These are phyloP conservation scores for Picus viridis DNA, from an alignment of 2,797 vertebrate species.

Conservation along the genomic window DNA sequence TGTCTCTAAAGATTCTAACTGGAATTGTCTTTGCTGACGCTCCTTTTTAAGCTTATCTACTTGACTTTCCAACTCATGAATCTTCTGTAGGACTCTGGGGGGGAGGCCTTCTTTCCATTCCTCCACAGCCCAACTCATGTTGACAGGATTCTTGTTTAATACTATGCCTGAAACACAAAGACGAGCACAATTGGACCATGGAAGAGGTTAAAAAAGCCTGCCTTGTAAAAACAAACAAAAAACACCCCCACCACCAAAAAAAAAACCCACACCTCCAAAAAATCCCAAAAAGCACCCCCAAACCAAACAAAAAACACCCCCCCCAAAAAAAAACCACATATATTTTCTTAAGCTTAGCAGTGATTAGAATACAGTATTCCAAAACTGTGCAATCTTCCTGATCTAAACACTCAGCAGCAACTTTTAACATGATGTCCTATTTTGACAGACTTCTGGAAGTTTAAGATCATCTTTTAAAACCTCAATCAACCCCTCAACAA, in stretches of 20 bases:
- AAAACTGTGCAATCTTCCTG: accelerated
- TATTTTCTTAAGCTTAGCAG: not conserved
- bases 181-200: not conserved
- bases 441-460: not conserved
- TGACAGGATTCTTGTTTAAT: not conserved
- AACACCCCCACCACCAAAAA: too few species aligned
- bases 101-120: constrained; percentile 96
- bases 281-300: too few species aligned
- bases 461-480: not conserved
- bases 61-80: constrained; percentile 90
- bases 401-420: not conserved
- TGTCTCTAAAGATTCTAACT: constrained; percentile 89
- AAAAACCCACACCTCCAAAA: too few species aligned
- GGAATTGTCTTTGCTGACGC: constrained; percentile 89
- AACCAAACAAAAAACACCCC: too few species aligned
- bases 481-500: not conserved
- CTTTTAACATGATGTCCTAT: not conserved
- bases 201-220: not conserved
- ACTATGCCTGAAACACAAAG: not conserved
- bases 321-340: too few species aligned
- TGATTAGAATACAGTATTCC: not conserved
- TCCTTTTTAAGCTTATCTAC: constrained; percentile 92
- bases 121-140: constrained; percentile 94
- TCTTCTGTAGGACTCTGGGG: constrained; percentile 89
- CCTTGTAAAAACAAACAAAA: not conserved